phyloP scores from a whole-genome alignment of 2,797 vertebrate genomes.

The Schizopygopsis pylzovi region DNA sequence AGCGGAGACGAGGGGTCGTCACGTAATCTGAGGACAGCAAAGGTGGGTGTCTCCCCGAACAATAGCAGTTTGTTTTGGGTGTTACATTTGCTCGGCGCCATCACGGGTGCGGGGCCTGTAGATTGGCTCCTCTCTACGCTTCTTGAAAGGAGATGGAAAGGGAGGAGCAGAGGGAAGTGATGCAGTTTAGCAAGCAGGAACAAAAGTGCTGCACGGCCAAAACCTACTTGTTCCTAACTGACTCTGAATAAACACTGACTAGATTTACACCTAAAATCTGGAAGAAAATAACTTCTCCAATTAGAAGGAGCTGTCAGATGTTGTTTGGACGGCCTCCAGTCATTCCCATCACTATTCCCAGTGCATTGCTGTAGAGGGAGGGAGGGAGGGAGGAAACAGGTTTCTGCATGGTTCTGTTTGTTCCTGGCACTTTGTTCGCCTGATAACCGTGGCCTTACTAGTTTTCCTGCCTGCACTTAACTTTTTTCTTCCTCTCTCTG shows the following conservation, averaged over 20 bases:
- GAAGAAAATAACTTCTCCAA: constrained; percentile 59
- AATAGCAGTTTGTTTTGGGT: constrained; percentile 83
- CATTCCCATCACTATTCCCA: constrained; percentile 66
- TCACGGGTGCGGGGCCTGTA: constrained; percentile 76
- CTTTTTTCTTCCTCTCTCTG: constrained; percentile 1
- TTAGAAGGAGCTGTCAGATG: constrained; percentile 63
- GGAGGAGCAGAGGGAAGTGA: constrained; percentile 19
- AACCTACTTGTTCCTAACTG: constrained; percentile 61
- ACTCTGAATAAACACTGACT: constrained; percentile 67
- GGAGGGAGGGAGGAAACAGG: constrained; percentile 21
- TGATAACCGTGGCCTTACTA: constrained; percentile 43
- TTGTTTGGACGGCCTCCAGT: constrained; percentile 63
- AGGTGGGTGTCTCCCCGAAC: constrained; percentile 82
- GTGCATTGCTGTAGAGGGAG: constrained; percentile 52
- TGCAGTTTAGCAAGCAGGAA: constrained; percentile 60
- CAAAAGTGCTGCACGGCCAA: constrained; percentile 55
- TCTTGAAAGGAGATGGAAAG: constrained; percentile 30
- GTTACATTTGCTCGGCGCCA: constrained; percentile 77
- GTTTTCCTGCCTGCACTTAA: constrained; percentile 44
- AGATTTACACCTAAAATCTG: constrained; percentile 62
- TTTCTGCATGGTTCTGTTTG: constrained; percentile 57
- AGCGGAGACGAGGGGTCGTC: constrained; percentile 87
- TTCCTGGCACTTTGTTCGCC: constrained; percentile 48
- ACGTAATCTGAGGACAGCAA: constrained; percentile 88
- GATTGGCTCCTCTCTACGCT: constrained; percentile 79